Conservation (phyloP, 2,888 invertebrate species). For the Caradrina clavipalpis region DNA sequence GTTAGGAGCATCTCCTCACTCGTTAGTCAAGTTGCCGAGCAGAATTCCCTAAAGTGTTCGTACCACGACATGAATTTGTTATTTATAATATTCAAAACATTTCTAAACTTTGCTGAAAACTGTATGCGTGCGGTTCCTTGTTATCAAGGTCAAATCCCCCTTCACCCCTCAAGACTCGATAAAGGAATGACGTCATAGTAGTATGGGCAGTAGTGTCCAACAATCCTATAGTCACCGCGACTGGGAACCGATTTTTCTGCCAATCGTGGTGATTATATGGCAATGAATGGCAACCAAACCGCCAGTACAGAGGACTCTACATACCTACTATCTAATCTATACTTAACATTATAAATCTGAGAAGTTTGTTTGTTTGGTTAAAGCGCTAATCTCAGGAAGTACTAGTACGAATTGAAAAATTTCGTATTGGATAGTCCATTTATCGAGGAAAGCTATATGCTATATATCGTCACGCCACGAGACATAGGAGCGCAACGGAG, state of each 20-base stretch:
- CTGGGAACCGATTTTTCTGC: background rate
- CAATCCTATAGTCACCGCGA: background rate
- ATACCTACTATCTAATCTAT: too few species aligned
- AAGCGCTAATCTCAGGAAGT: too few species aligned
- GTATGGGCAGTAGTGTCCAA: background rate
- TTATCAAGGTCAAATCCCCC: background rate
- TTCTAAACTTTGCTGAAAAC: conserved; percentile 36
- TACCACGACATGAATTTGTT: conserved; percentile 41
- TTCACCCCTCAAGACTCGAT: background rate
- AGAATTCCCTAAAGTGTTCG: conserved; percentile 45
- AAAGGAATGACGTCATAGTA: background rate
- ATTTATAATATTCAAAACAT: conserved; percentile 53
- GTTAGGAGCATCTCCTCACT: conserved; percentile 11
- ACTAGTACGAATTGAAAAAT: too few species aligned
- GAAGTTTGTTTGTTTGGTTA: too few species aligned
- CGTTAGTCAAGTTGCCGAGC: conserved; percentile 30
- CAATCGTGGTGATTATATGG: background rate
- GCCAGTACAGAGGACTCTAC: too few species aligned
- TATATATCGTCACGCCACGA: too few species aligned
- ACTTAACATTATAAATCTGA: too few species aligned
- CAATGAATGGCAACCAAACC: too few species aligned
- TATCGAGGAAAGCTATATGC: too few species aligned
- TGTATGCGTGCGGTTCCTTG: conserved; percentile 34
- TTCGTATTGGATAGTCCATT: too few species aligned
- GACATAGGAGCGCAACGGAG: too few species aligned